Percentiles rank a stretch among this genome's conserved stretches.
Evolutionary conservation across 2,113 vertebrate genomes (phyloP).

Genomic region (Carassius carassius): DNA sequence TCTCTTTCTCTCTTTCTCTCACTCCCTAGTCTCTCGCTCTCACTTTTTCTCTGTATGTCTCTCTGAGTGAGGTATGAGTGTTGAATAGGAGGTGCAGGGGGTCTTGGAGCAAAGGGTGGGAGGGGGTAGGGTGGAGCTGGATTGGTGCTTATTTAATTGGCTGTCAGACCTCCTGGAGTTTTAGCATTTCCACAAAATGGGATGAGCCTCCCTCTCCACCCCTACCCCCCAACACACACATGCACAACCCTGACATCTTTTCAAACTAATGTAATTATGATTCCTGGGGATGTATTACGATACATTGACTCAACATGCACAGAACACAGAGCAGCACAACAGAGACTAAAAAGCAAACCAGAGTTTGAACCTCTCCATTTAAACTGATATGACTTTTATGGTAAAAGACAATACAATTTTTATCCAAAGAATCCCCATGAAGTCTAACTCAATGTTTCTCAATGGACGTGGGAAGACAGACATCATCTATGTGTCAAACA

Average conservation of each 20-base stretch:
- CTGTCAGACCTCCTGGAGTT: conserved; percentile 67
- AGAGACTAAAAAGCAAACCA: conserved; percentile 37
- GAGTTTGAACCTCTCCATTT: conserved; percentile 25
- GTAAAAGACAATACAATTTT: neutral
- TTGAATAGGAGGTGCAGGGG: conserved; percentile 56
- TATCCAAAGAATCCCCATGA: conserved; percentile 10
- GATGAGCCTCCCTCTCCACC: conserved; percentile 48
- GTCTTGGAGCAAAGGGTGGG: conserved; percentile 46
- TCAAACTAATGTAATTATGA: conserved; percentile 60
- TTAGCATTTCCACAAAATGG: conserved; percentile 63
- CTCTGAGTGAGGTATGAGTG: conserved; percentile 58
- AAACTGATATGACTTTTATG: conserved; percentile 28
- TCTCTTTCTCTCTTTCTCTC: conserved; percentile 48
- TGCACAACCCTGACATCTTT: conserved; percentile 57
- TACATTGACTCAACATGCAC: conserved; percentile 51
- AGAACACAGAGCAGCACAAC: conserved; percentile 40
- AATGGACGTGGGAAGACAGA: neutral
- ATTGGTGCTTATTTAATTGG: conserved; percentile 72
- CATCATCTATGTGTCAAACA: neutral
- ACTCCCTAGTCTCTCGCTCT: conserved; percentile 52
- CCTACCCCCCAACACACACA: conserved; percentile 26
- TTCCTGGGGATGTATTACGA: conserved; percentile 56
- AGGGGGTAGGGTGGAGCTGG: conserved; percentile 60
- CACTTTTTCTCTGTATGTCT: conserved; percentile 58
- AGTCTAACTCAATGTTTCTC: neutral